Evolutionary conservation across 2,888 invertebrate species (phyloP).

Genomic region (Lithophane semibrunnea): DNA sequence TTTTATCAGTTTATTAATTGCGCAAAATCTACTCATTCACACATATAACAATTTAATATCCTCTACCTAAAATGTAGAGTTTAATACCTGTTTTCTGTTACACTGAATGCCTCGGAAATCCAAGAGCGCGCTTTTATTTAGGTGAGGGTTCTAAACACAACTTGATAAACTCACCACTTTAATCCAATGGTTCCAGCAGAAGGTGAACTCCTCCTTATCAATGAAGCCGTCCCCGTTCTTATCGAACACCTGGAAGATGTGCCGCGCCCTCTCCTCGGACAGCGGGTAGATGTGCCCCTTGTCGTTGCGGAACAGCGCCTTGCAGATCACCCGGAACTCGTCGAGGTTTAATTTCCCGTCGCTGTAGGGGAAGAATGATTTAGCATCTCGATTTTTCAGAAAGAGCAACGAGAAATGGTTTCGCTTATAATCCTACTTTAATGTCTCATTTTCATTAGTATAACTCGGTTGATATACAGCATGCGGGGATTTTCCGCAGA

Average conservation of each 20-base stretch:
- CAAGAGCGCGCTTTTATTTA: neutral
- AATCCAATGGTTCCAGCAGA: slow-evolving; percentile 98
- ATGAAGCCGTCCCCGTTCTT: slow-evolving; percentile 94
- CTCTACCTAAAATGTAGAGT: neutral
- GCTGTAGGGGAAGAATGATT: slow-evolving; percentile 78
- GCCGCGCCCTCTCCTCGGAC: slow-evolving; percentile 92
- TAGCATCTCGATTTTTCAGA: neutral
- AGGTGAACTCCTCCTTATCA: slow-evolving; percentile 95
- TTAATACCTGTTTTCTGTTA: neutral
- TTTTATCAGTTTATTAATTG: neutral
- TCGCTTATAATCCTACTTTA: neutral
- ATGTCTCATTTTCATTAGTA: neutral
- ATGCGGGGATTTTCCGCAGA: neutral
- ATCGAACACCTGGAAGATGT: slow-evolving; percentile 96
- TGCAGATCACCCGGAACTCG: slow-evolving; percentile 95
- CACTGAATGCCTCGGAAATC: neutral
- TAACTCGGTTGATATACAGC: neutral
- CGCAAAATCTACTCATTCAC: neutral
- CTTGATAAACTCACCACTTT: slow-evolving; percentile 92
- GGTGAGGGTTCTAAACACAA: neutral
- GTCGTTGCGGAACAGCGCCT: slow-evolving; percentile 96
- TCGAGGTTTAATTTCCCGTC: slow-evolving; percentile 94
- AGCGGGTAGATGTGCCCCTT: slow-evolving; percentile 95
- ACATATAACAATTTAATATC: neutral
- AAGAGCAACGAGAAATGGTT: neutral